Base-by-base conservation (phyloP, 2,888 invertebrate genomes). In the Caenorhabditis wallacei region DNA sequence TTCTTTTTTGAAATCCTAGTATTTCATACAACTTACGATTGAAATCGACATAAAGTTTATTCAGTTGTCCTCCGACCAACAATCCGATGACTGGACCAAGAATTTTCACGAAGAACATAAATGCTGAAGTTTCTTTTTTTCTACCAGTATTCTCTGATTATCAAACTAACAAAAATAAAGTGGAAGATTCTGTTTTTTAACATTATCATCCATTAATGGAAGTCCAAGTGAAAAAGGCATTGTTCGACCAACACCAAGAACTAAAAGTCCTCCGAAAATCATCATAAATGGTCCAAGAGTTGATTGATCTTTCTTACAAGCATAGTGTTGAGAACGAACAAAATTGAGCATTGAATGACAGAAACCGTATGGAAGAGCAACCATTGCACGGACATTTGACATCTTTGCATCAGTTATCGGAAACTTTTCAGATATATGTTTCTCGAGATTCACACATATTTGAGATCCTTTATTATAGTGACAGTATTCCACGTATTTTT, bases 141-240 rank as follows among this genome's bases (percentile, higher is more conserved):
- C 7, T n/a, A n/a, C n/a, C n/a, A n/a, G n/a, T n/a, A n/a, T n/a
- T n/a, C n/a, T n/a, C n/a, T n/a, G 40, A 13, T 40, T 5, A 10
- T 40, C 16, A 13, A 11, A 51, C 80, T 74, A 30, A 91, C 91
- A 91, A 48, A 92, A 92, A 64, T 91, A 92, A 2, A 91, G 46
- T 3, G 92, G 92, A 22, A 91, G 80, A 84, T 90, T 92, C 22
- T 72, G 57, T 81, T 90, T 92, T 70, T 89, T 90, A 20, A 92
- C 91, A 76, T 92, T 92, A 80, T 92, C 92, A 79, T 92, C 92
- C 80, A 92, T 89, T 11, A 92, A 79, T 2, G 92, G 92, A 8
- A 92, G 80, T 18, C 92, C 92, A 10, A 92, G 85, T 1, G 92
- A 90, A 79, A 91, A 92, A 0, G 92, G 92, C 92, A 92, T 92